Percentiles rank a stretch among this genome's conserved stretches.
Evolutionary conservation across 2,113 vertebrate genomes (phyloP).

Genomic region (Chelonoidis abingdonii): DNA sequence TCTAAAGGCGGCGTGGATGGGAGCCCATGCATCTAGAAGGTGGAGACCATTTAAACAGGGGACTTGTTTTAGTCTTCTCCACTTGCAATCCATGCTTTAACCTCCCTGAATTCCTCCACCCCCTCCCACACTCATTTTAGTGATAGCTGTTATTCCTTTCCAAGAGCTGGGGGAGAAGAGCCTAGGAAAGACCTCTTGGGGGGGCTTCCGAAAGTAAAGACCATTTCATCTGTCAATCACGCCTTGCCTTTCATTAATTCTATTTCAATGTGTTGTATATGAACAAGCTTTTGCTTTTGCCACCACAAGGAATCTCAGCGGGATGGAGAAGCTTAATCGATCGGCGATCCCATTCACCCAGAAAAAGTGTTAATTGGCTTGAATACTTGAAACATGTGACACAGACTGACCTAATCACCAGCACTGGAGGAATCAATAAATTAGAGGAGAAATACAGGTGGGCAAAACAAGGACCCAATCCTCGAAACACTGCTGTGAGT

Average conservation of each 20-base stretch:
- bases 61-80: slow-evolving; percentile 14
- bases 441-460: slow-evolving; percentile 58
- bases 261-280: slow-evolving; percentile 53
- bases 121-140: slow-evolving; percentile 44
- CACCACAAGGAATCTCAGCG: slow-evolving; percentile 67
- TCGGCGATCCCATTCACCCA: slow-evolving; percentile 62
- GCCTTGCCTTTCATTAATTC: slow-evolving; percentile 70
- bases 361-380: slow-evolving; percentile 75
- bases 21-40: background rate
- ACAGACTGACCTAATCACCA: slow-evolving; percentile 71
- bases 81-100: slow-evolving; percentile 10
- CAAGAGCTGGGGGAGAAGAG: slow-evolving; percentile 33
- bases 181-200: slow-evolving; percentile 43
- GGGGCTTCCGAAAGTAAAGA: slow-evolving; percentile 55
- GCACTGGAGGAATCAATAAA: slow-evolving; percentile 65
- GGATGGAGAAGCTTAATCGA: slow-evolving; percentile 66
- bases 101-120: background rate
- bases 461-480: slow-evolving; percentile 33
- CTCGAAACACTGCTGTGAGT: background rate
- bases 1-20: background rate
- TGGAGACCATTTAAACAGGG: background rate
- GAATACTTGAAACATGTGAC: slow-evolving; percentile 61
- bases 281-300: slow-evolving; percentile 23
- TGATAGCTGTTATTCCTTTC: slow-evolving; percentile 67
- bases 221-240: slow-evolving; percentile 52